Base-by-base conservation (phyloP, 2,113 vertebrate species). In the Macheiramphus alcinus region DNA sequence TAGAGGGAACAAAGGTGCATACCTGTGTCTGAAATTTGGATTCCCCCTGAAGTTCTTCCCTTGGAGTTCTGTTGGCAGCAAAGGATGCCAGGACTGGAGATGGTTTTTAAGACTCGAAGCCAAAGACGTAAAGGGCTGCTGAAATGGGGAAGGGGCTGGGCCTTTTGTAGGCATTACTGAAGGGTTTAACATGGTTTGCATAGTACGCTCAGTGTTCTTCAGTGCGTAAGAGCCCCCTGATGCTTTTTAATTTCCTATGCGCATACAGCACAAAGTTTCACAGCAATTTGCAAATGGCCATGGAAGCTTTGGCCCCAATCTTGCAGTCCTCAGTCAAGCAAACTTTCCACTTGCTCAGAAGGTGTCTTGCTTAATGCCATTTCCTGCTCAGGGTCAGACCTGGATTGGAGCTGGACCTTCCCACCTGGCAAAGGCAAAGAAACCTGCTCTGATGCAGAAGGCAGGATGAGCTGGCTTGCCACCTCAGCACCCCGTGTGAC, bases 401-500 rank as follows among this genome's bases (percentile, higher is more conserved):
- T 0, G 0, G 65, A 81, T 22, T 53, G 27, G 25, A 87, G 16
- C 11, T 65, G 38, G 29, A 84, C 26, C 31, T 74, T 78, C 36
- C 17, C 55, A 5, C 55, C 5, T 66, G 21, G 25, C 27, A 75
- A 76, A 75, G 25, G 43, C 61, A 75, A 52, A 36, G 42, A 78
- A 85, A 45, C 20, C 31, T 85, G 27, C 42, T 58, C 18, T 71
- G 42, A 62, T 34, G 45, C 40, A 56, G 52, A 68, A 21, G 19
- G 42, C 17, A 75, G 36, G 36, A 9, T n/a, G 16, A 66, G 50
- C 31, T 91, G 55, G 8, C 56, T 88, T 4, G 6, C 17, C 26
- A 21, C 29, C 20, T 63, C 72, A 63, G 66, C 31, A 65, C 8
- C 18, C 6, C 0, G 0, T 20, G 10, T 47, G 62, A 23, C 56